Percentiles rank a stretch among this genome's conserved stretches.
These are phyloP conservation scores for Chrysolina americana DNA, from an alignment of 2,888 invertebrate species.

Conservation along the genomic window DNA sequence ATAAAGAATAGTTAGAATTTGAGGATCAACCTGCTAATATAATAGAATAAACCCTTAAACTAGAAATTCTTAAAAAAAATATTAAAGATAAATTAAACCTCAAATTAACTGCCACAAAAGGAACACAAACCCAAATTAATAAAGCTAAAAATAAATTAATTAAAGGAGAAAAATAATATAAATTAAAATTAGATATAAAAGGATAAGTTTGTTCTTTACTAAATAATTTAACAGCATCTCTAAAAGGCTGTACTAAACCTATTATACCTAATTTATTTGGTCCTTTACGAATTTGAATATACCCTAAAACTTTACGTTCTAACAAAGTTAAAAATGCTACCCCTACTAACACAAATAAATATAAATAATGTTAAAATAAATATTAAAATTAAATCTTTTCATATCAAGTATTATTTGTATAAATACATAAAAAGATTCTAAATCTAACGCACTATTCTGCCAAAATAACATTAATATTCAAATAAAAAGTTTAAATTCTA, in stretches of 20 bases:
- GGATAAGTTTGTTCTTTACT: constrained; percentile 76
- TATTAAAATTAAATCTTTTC: constrained; percentile 66
- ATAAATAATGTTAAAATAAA: constrained; percentile 57
- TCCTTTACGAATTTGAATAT: constrained; percentile 82
- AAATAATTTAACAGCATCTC: constrained; percentile 83
- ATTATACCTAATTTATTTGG: constrained; percentile 79
- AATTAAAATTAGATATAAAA: constrained; percentile 74
- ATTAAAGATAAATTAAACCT: constrained; percentile 75
- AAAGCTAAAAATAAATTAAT: constrained; percentile 36
- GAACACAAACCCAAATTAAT: constrained; percentile 68
- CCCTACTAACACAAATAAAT: background rate
- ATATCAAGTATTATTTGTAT: constrained; percentile 74
- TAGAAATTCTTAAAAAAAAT: constrained; percentile 76
- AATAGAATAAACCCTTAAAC: constrained; percentile 77
- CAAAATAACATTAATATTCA: constrained; percentile 72
- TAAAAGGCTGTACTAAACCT: constrained; percentile 80
- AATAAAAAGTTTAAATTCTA: constrained; percentile 72
- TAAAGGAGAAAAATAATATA: constrained; percentile 71
- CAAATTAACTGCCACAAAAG: constrained; percentile 73
- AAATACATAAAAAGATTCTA: constrained; percentile 78
- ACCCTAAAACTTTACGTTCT: constrained; percentile 81
- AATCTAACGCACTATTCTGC: constrained; percentile 81
- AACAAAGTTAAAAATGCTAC: constrained; percentile 61
- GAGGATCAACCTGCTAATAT: constrained; percentile 79
- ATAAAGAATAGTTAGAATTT: constrained; percentile 81